Percentiles rank a stretch among this genome's conserved stretches.
Evolutionary conservation across 2,113 vertebrate genomes (phyloP).

Genomic region (Seriola quinqueradiata): DNA sequence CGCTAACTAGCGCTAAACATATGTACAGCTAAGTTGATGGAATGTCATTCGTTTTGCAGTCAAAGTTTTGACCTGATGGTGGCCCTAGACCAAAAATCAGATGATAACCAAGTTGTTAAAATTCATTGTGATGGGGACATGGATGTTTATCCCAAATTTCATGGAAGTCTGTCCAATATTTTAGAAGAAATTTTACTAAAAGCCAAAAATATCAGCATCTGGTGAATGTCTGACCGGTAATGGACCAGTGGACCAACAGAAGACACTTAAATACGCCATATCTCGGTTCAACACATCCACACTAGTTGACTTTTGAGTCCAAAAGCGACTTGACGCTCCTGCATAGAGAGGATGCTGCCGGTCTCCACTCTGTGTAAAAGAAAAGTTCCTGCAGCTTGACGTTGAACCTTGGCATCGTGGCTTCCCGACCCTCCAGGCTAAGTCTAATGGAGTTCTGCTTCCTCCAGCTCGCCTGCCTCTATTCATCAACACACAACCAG

Average conservation of each 20-base stretch:
- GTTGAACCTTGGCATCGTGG: constrained; percentile 10
- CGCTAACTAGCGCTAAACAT: too few species aligned
- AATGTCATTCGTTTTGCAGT: too few species aligned
- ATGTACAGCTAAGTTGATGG: too few species aligned
- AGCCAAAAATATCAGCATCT: too few species aligned
- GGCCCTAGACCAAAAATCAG: too few species aligned
- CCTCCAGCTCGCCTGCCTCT: constrained; percentile 61
- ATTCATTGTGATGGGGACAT: background rate
- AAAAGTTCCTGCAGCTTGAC: constrained; percentile 39
- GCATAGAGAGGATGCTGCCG: constrained; percentile 7
- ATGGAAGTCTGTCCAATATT: too few species aligned
- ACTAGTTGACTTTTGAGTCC: background rate
- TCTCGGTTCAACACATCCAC: too few species aligned
- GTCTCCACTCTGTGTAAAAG: constrained; percentile 7
- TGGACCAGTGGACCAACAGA: background rate
- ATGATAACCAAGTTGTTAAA: background rate
- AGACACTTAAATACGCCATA: background rate
- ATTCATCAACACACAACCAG: constrained; percentile 65
- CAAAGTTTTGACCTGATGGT: too few species aligned
- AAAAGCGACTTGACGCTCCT: constrained; percentile 12
- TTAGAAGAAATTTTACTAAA: too few species aligned
- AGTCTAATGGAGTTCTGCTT: constrained; percentile 66
- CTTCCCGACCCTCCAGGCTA: constrained; percentile 54
- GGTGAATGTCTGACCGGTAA: too few species aligned
- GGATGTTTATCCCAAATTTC: too few species aligned